Conservation (phyloP, 2,113 vertebrate genomes). For the Bucco capensis region DNA sequence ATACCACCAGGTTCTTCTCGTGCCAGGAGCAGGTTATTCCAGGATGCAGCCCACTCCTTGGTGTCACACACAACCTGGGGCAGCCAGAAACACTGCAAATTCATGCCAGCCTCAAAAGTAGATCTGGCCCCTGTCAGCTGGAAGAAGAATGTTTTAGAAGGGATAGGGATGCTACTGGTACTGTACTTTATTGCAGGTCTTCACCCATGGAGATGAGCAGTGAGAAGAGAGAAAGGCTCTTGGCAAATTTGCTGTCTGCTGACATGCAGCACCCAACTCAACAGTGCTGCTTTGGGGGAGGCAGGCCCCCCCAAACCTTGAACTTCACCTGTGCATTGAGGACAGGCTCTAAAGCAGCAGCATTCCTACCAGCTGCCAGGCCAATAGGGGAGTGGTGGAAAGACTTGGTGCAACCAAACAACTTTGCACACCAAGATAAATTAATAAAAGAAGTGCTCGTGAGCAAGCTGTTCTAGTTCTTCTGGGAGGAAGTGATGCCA, state of each 20-base stretch:
- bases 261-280: rapidly evolving
- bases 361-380: neutral
- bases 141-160: neutral
- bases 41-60: neutral
- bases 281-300: neutral
- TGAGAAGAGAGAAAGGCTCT: neutral
- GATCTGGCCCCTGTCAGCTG: neutral
- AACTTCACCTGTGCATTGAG: neutral
- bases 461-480: neutral
- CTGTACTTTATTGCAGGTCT: neutral
- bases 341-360: neutral
- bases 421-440: constrained; percentile 26
- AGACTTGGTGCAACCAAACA: neutral
- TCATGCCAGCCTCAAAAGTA: neutral
- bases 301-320: neutral
- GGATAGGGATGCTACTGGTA: neutral
- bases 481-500: constrained; percentile 31
- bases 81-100: neutral
- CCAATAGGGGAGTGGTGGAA: neutral
- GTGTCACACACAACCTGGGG: neutral
- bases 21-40: neutral
- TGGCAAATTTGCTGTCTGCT: neutral
- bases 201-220: neutral
- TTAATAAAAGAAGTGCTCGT: constrained; percentile 18
- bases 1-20: neutral